phyloP scores from a whole-genome alignment of 1,140 invertebrate species.

The Anoplophora glabripennis region DNA sequence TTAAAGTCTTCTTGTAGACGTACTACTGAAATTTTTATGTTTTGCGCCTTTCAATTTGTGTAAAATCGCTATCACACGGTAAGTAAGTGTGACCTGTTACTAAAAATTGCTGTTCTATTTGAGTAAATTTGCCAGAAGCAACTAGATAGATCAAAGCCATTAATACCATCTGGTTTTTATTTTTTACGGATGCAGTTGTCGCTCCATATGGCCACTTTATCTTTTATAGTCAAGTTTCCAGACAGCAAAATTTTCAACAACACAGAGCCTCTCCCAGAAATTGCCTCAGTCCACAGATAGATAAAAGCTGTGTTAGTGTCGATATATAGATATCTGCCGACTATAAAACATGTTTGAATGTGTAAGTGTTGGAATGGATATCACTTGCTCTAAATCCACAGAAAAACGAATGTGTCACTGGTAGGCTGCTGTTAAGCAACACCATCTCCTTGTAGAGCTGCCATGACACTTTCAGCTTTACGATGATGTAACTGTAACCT shows the following conservation, averaged over 20 bases:
- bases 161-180: neutral
- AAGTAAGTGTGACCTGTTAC: conserved; percentile 8
- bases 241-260: neutral
- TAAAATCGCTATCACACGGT: conserved; percentile 7
- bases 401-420: no score
- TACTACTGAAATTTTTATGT: neutral
- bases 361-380: no score
- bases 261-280: neutral
- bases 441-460: no score
- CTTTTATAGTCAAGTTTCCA: neutral
- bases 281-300: neutral
- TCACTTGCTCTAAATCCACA: no score
- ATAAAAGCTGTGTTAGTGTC: neutral
- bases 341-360: no score
- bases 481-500: no score
- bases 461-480: no score
- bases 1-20: no score
- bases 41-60: conserved; percentile 6
- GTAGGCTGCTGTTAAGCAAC: no score
- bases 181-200: neutral
- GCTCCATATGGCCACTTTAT: neutral
- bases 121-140: neutral
- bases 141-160: neutral
- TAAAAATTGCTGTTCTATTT: conserved; percentile 5
- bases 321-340: neutral